phyloP scores from a whole-genome alignment of 2,888 invertebrate genomes.

The Agrochola circellaris region DNA sequence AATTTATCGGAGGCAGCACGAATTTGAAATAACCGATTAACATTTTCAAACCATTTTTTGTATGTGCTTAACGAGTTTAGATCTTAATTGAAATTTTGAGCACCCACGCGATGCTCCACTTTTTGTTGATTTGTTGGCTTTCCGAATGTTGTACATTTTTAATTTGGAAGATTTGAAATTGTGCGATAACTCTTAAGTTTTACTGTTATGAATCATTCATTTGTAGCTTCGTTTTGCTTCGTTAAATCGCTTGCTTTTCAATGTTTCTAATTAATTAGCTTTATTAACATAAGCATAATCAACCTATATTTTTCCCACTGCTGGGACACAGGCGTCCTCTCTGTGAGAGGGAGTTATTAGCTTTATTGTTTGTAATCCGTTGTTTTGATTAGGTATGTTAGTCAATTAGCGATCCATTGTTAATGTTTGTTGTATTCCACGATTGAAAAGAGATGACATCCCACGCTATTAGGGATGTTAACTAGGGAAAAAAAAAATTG shows the following conservation, averaged over 20 bases:
- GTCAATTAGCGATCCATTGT: conserved; percentile 58
- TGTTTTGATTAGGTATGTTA: conserved; percentile 19
- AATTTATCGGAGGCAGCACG: conserved; percentile 53
- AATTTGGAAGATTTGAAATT: conserved; percentile 21
- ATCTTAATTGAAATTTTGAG: conserved; percentile 53
- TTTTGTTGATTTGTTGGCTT: conserved; percentile 51
- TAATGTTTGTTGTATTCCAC: conserved; percentile 29
- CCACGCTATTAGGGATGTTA: background rate
- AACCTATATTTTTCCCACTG: no score
- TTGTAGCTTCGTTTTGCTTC: conserved; percentile 15
- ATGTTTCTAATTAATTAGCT: conserved; percentile 1
- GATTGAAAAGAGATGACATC: conserved; percentile 24
- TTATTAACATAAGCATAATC: background rate
- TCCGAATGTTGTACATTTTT: conserved; percentile 25
- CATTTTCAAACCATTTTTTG: conserved; percentile 57
- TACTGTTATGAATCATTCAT: conserved; percentile 42
- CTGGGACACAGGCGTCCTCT: no score
- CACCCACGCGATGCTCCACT: conserved; percentile 41
- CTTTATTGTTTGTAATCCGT: conserved; percentile 26
- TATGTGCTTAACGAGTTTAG: conserved; percentile 41
- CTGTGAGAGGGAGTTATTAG: no score
- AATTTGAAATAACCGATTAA: conserved; percentile 56
- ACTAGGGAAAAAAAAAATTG: no score
- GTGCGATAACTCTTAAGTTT: conserved; percentile 18
- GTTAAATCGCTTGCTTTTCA: conserved; percentile 18